Evolutionary conservation across 1,140 invertebrate species (phyloP), one percentile per base, ranked within the genome.

Genomic region (Frieseomelitta varia): DNA sequence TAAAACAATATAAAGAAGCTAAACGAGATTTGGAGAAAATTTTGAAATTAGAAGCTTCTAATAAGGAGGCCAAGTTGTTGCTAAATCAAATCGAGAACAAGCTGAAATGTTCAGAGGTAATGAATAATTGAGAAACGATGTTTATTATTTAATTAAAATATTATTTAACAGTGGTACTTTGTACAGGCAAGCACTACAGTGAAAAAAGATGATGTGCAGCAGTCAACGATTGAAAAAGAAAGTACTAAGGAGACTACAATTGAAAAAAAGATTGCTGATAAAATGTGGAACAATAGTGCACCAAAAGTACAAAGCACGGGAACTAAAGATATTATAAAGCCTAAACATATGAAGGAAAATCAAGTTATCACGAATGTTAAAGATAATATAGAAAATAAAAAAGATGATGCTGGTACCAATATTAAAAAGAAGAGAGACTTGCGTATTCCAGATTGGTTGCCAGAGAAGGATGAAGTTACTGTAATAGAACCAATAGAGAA

Each of bases 1-100:
- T 97, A 47, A 95, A 96, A 84, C 96, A 96, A 89, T 95, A 95
- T 30, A 89, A 95, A 24, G 95, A 96, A 30, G 98, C 98, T 0
- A 95, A 96, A 86, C 87, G 94, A 61, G 98, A 98, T 92, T 95
- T 97, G 78, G 91, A 95, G 76, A 95, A 95, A 89, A 95, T 97
- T 0, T 91, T 98, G 34, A 93, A 95, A 91, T 90, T 98, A 39
- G 97, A 98, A 91, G 97, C 97, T 0, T 94, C 96, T 15, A 98
- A 98, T 91, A 95, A 95, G 81, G 95, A 96, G 84, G 96, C 96
- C 8, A 94, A 93, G 88, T 91, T 87, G 58, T 96, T 97, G 90
- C 90, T 97, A 55, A 93, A 94, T 15, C 94, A 95, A 84, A 94
- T 97, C 30, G 95, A 95, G 81, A 92, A 95, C 67, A 93, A 96